Evolutionary conservation across 2,888 invertebrate genomes (phyloP).

Genomic region (Tinea trinotella): DNA sequence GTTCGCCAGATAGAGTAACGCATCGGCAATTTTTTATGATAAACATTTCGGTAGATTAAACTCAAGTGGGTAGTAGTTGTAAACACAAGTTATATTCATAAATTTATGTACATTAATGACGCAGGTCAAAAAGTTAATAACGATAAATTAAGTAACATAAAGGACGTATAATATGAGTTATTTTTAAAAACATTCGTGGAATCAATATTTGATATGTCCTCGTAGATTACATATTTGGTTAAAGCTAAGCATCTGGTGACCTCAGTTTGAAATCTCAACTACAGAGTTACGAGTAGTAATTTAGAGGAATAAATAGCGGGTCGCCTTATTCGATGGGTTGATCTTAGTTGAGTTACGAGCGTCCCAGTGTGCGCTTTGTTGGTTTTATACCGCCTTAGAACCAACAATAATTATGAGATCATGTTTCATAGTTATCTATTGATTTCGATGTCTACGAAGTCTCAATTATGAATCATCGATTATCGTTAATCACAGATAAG

Average conservation of each 20-base stretch:
- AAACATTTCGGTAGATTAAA: conserved; percentile 36
- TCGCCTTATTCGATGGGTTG: conserved; percentile 49
- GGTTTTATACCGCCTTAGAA: conserved; percentile 51
- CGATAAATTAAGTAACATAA: too few relatives aligned
- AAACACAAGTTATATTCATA: background rate
- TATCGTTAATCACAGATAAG: conserved; percentile 39
- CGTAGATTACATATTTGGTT: background rate
- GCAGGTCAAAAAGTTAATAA: background rate
- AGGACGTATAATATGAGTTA: background rate
- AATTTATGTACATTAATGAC: background rate
- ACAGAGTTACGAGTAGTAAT: conserved; percentile 50
- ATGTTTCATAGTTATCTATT: conserved; percentile 62
- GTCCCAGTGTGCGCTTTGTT: conserved; percentile 54
- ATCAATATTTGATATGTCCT: conserved; percentile 5
- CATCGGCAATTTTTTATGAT: conserved; percentile 4
- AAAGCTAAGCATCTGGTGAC: conserved; percentile 40
- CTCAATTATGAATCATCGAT: conserved; percentile 63
- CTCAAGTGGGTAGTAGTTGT: conserved; percentile 11
- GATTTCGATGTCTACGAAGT: conserved; percentile 59
- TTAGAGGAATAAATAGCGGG: conserved; percentile 56
- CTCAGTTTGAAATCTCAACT: conserved; percentile 57
- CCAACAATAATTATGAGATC: conserved; percentile 62
- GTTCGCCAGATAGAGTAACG: conserved; percentile 24
- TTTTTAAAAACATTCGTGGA: background rate
- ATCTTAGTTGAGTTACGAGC: conserved; percentile 51